Base-by-base conservation (phyloP, 1,140 invertebrate genomes). In the Pseudachorutes palmiensis region DNA sequence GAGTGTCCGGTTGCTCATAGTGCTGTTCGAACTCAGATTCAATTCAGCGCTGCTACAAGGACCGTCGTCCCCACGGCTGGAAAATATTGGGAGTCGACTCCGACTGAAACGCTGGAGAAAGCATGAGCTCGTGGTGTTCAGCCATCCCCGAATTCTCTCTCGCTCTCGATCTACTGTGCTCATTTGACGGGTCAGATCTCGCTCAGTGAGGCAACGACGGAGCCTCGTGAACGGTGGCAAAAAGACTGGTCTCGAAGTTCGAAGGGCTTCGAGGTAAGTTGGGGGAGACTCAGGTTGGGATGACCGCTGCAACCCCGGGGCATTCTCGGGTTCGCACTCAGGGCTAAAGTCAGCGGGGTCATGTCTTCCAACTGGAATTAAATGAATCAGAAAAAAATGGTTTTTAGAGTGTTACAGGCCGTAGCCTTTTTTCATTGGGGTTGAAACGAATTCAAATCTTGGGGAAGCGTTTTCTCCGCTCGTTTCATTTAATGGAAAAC, bases 221-320 rank as follows among this genome's bases (percentile, higher is more conserved):
- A 78, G 68, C 1, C 75, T 36, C 3, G 72, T 66, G 16, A 75
- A 62, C 5, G 74, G 49, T 12, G 70, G 67, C 19, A 72, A 31
- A 29, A 69, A 71, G 2, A 68, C 69, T 3, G 72, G 69, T n/a
- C 70, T 63, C n/a, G 74, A 75, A 22, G 75, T 75, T 32, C 69
- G 68, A 2, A 78, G 61, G 1, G 77, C 77, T 67, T 84, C 80
- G 48, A 85, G 82, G 59, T 82, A 81, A 58, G 77, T 76, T 0
- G 79, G 80, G 14, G 72, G 72, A 80, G 32, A 81, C 79, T 19
- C 80, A 82, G 16, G 68, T 33, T 66, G 67, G 72, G 74, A 75
- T 66, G 75, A 55, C 33, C 59, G 14, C 30, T 64, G 9, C 57
- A 22, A 58, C 49, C 32, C 14, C 29, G 33, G 22, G 14, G 22